Conservation (phyloP, 2,113 vertebrate species). For the Aix galericulata region DNA sequence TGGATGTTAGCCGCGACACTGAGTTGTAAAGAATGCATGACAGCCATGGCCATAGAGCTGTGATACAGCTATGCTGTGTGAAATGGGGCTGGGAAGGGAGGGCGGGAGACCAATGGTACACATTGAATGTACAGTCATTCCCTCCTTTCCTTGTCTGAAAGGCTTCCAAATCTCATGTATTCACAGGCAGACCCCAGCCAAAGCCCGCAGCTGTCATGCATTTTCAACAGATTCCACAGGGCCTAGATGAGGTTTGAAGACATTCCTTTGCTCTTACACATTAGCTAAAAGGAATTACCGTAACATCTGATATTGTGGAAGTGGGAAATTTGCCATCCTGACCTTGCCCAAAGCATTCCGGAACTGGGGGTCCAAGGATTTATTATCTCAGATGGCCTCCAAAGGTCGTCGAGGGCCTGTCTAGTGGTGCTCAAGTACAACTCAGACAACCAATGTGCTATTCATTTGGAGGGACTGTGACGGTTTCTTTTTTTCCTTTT, state of each 20-base stretch:
- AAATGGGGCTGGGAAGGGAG: conserved; percentile 45
- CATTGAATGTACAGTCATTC: conserved; percentile 74
- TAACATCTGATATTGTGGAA: conserved; percentile 99
- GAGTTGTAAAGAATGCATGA: not conserved
- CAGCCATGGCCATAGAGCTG: conserved; percentile 12
- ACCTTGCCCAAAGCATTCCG: conserved; percentile 93
- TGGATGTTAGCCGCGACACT: not conserved
- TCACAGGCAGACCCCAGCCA: conserved; percentile 83
- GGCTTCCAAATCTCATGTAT: conserved; percentile 85
- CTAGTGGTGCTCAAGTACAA: conserved; percentile 27
- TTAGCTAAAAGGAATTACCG: conserved; percentile 93
- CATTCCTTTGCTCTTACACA: conserved; percentile 97
- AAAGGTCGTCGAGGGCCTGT: conserved; percentile 77
- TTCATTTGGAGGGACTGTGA: conserved; percentile 80
- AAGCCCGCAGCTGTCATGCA: conserved; percentile 95
- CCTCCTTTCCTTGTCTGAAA: conserved; percentile 76
- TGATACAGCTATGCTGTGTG: conserved; percentile 40
- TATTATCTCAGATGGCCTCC: conserved; percentile 88
- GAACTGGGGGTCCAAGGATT: conserved; percentile 88
- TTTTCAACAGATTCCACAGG: conserved; percentile 98
- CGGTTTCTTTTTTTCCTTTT: not conserved
- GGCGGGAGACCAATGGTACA: conserved; percentile 3
- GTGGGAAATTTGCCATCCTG: conserved; percentile 91
- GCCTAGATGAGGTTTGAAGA: conserved; percentile 89
- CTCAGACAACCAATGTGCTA: conserved; percentile 78